Conservation (phyloP, 2,113 vertebrate genomes). For the Chauna torquata region DNA sequence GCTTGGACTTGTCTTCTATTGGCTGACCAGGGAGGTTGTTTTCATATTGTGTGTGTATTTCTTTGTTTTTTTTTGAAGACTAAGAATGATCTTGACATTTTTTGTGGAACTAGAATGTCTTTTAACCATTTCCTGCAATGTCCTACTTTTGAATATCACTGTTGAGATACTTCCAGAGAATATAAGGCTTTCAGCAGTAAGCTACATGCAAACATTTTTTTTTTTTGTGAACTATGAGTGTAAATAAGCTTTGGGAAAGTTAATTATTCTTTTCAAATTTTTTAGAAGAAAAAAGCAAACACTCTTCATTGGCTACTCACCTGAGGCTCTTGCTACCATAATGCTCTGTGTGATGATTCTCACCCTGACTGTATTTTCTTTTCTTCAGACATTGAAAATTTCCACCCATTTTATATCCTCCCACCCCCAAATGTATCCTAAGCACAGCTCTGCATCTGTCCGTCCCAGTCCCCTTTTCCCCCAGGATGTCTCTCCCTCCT, state of each 20-base stretch:
- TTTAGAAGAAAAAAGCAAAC: background rate
- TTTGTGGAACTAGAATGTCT: background rate
- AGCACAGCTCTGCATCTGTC: background rate
- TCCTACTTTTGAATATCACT: background rate
- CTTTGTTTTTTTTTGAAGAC: background rate
- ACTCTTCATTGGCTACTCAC: background rate
- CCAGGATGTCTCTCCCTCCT: accelerated
- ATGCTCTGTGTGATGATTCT: background rate
- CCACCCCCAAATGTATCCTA: background rate
- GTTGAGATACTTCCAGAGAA: background rate
- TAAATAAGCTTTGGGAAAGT: background rate
- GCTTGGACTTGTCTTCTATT: background rate
- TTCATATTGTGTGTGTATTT: background rate
- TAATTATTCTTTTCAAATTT: background rate
- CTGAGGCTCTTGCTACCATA: background rate
- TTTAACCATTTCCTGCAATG: background rate
- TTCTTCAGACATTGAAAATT: background rate
- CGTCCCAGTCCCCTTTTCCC: background rate
- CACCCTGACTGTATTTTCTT: background rate
- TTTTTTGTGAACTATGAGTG: background rate
- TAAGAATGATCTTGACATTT: background rate
- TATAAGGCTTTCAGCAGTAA: background rate
- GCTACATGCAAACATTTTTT: background rate
- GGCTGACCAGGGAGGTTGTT: background rate
- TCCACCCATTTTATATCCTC: background rate